phyloP scores from a whole-genome alignment of 2,113 vertebrate species.

The Rhinoderma darwinii region DNA sequence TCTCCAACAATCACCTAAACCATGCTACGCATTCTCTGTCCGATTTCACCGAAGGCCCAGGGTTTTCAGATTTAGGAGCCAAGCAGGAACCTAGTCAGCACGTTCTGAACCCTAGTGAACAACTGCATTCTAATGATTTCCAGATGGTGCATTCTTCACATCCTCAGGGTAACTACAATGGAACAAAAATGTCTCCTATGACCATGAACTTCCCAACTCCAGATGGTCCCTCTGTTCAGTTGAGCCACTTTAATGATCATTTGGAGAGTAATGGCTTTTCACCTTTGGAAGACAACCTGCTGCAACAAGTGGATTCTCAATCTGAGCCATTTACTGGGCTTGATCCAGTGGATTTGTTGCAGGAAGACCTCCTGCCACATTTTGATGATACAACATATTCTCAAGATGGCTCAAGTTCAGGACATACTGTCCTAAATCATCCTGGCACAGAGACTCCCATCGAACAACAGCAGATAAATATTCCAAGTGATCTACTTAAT shows the following conservation, averaged over 20 bases:
- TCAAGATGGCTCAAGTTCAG: conserved; percentile 76
- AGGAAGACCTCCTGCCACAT: conserved; percentile 88
- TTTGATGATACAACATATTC: conserved; percentile 86
- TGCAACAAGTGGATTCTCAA: conserved; percentile 83
- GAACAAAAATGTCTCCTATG: conserved; percentile 86
- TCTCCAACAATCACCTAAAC: conserved; percentile 80
- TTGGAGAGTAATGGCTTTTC: conserved; percentile 86
- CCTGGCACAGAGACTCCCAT: conserved; percentile 74
- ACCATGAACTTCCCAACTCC: conserved; percentile 79
- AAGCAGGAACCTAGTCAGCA: conserved; percentile 78
- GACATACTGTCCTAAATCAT: conserved; percentile 72
- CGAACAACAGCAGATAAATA: conserved; percentile 66
- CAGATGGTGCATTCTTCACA: conserved; percentile 81
- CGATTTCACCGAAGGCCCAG: conserved; percentile 82
- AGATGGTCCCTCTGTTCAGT: conserved; percentile 77
- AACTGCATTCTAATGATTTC: conserved; percentile 84
- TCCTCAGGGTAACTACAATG: conserved; percentile 84
- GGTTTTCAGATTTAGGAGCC: conserved; percentile 82
- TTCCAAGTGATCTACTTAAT: conserved; percentile 67
- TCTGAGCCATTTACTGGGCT: conserved; percentile 84
- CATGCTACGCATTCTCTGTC: conserved; percentile 76
- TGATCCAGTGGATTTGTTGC: conserved; percentile 87
- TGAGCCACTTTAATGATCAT: conserved; percentile 78
- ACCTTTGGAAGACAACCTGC: conserved; percentile 83
- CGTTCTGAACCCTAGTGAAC: conserved; percentile 74